phyloP scores from a whole-genome alignment of 2,888 invertebrate genomes.

The Polyploca ridens region DNA sequence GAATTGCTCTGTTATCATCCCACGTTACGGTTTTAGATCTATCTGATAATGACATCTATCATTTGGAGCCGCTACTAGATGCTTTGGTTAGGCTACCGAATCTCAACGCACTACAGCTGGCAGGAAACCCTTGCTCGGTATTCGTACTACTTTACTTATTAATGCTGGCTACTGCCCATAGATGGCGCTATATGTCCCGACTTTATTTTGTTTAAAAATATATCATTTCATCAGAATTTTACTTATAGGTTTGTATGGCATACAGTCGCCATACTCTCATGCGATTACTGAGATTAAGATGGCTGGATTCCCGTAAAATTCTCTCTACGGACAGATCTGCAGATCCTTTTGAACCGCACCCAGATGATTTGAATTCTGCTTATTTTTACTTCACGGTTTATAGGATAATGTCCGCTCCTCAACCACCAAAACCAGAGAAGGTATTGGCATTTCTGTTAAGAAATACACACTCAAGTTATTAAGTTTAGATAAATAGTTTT shows the following conservation, averaged over 20 bases:
- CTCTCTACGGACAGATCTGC: constrained; percentile 55
- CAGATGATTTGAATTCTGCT: constrained; percentile 65
- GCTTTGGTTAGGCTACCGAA: constrained; percentile 59
- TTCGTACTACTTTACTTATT: constrained; percentile 11
- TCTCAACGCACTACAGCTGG: constrained; percentile 73
- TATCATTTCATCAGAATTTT: constrained; percentile 11
- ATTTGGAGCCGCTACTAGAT: constrained; percentile 68
- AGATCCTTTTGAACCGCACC: constrained; percentile 56
- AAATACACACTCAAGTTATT: not conserved
- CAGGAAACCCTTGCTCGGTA: constrained; percentile 86
- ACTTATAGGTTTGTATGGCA: constrained; percentile 67
- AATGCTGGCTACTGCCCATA: constrained; percentile 22
- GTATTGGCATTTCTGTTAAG: constrained; percentile 37
- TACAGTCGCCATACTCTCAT: constrained; percentile 74
- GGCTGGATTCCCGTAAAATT: constrained; percentile 80
- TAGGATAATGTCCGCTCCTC: constrained; percentile 79
- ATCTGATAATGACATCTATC: constrained; percentile 84
- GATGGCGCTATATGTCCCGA: constrained; percentile 46
- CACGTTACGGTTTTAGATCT: constrained; percentile 75
- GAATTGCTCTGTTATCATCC: constrained; percentile 50
- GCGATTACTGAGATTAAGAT: constrained; percentile 69
- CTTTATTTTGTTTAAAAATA: constrained; percentile 10
- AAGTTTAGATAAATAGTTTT: too few species aligned
- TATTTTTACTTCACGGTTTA: constrained; percentile 77
- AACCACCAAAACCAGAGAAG: constrained; percentile 82